These are phyloP conservation scores for Phoxinus phoxinus DNA, from an alignment of 2,113 vertebrate species.

Conservation along the genomic window DNA sequence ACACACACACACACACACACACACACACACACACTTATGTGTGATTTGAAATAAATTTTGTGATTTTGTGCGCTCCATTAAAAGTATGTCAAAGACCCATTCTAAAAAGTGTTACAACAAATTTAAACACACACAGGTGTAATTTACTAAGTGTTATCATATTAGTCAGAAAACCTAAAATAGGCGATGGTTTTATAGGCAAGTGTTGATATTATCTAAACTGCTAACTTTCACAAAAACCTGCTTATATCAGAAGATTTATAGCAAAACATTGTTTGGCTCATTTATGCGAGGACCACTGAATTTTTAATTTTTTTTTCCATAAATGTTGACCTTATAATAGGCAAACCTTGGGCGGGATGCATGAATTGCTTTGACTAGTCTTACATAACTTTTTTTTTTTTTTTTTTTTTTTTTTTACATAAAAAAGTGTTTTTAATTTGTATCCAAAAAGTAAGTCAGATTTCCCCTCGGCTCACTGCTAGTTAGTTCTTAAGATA, in stretches of 20 bases:
- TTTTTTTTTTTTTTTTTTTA: too few species aligned
- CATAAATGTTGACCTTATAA: background rate
- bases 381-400: too few species aligned
- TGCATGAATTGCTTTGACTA: too few species aligned
- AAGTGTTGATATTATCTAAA: background rate
- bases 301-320: background rate
- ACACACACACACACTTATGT: slow-evolving; percentile 62
- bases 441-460: too few species aligned
- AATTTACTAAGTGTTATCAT: background rate
- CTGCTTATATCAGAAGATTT: background rate
- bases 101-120: too few species aligned
- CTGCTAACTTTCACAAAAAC: background rate
- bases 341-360: background rate
- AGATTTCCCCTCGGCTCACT: too few species aligned
- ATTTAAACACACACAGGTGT: slow-evolving; percentile 14
- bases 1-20: too few species aligned
- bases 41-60: slow-evolving; percentile 63
- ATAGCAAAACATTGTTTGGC: background rate
- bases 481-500: too few species aligned
- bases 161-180: background rate
- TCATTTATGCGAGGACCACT: background rate
- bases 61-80: slow-evolving; percentile 48
- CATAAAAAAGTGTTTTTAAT: too few species aligned
- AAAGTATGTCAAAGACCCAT: slow-evolving; percentile 20
- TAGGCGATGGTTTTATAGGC: background rate